Evolutionary conservation across 2,888 invertebrate species (phyloP), one percentile per base, ranked within the genome.

Genomic region (Theodoxus fluviatilis): DNA sequence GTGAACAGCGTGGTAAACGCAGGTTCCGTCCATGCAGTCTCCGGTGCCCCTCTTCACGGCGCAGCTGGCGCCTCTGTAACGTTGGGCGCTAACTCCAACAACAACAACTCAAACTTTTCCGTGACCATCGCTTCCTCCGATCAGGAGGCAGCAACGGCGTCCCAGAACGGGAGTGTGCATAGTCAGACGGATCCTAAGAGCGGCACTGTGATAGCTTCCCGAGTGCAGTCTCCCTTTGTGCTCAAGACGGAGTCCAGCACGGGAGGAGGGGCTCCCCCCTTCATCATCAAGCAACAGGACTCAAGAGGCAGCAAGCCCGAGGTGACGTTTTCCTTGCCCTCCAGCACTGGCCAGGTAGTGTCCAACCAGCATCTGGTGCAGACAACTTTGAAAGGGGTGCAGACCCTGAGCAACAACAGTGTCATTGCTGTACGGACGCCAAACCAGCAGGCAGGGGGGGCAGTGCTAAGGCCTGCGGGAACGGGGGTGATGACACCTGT

Each of bases 51-150:
- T 31, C 52, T 61, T 64, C 55, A 37, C 61, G 55, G 67, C 64
- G 70, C 66, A 67, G 70, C 63, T 70, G 64, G 59, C 18, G 67
- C 67, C 63, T 64, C 63, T 64, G 63, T 67, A 38, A 71, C 67
- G 22, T 67, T 69, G 57, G 71, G 68, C 40, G 71, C 68, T 28
- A 75, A 72, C 37, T 74, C 67, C 71, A 71, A 69, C 47, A 74
- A 75, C 37, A 77, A 74, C 72, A 78, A 76, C 76, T 81, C 83
- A 35, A 83, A 84, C 68, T 81, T 82, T 71, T 82, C 83, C 73
- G 74, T 83, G 68, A 83, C 83, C 6, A 81, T 78, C 63, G 79
- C 83, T 61, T 83, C 84, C 68, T 81, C 83, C 33, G 82, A 83
- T 73, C 84, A 84, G 73, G 81, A 80, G 74, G 83, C 81, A 22